phyloP scores from a whole-genome alignment of 2,888 invertebrate genomes.

The Hipparchia sbordonii region DNA sequence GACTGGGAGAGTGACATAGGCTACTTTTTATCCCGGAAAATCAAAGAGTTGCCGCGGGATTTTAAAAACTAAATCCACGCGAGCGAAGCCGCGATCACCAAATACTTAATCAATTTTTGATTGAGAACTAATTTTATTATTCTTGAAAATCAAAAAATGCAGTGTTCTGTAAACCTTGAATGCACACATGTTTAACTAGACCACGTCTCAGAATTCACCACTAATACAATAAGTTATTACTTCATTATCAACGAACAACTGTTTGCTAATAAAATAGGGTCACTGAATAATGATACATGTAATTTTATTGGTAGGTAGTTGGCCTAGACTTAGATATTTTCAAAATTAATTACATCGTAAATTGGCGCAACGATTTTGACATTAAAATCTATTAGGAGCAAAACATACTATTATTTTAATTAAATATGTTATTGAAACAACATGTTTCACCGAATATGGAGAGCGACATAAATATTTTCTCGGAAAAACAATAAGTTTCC shows the following conservation, averaged over 20 bases:
- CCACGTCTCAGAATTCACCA: slow-evolving; percentile 10
- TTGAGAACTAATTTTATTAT: no score
- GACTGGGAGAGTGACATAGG: no score
- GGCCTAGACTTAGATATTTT: slow-evolving; percentile 26
- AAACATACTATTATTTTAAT: not conserved
- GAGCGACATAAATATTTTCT: no score
- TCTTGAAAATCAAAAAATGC: not conserved
- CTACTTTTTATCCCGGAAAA: no score
- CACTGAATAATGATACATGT: slow-evolving; percentile 14
- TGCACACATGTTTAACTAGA: slow-evolving; percentile 16
- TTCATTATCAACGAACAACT: slow-evolving; percentile 11
- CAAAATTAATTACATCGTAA: slow-evolving; percentile 17
- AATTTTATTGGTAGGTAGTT: slow-evolving; percentile 27
- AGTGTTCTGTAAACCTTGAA: not conserved
- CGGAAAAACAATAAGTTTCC: no score
- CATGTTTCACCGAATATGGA: not conserved
- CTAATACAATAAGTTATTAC: slow-evolving; percentile 3
- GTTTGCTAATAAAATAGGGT: slow-evolving; percentile 11
- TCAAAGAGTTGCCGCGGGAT: no score
- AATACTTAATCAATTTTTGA: no score
- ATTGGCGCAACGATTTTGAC: slow-evolving; percentile 6
- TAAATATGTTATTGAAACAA: not conserved
- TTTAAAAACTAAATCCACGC: no score
- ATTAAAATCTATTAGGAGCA: not conserved
- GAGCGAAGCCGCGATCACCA: no score